phyloP scores from a whole-genome alignment of 2,113 vertebrate genomes.

The Irena cyanogastra region DNA sequence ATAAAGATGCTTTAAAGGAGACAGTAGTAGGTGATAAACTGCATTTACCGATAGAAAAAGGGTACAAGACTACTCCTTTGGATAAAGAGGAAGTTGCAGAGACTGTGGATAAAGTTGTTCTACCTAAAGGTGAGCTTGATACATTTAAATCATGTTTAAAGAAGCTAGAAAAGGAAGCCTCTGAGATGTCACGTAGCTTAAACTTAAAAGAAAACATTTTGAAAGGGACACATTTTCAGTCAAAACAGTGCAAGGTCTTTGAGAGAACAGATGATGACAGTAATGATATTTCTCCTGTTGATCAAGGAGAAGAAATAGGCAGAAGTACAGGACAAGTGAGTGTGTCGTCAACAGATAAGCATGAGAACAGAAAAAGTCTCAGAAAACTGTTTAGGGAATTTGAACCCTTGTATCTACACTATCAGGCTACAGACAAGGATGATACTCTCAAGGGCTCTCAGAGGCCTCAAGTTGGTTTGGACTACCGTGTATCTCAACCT shows the following conservation, averaged over 20 bases:
- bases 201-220: not conserved
- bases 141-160: conserved; percentile 28
- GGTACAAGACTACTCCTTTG: not conserved
- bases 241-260: not conserved
- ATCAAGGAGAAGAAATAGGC: not conserved
- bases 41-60: not conserved
- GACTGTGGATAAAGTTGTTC: not conserved
- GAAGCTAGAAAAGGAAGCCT: conserved; percentile 47
- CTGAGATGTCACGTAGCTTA: not conserved
- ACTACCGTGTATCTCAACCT: not conserved
- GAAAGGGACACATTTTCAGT: not conserved
- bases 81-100: conserved; percentile 31
- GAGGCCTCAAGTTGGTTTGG: not conserved
- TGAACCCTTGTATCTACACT: not conserved
- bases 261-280: not conserved
- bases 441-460: not conserved
- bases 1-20: conserved; percentile 47
- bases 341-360: not conserved
- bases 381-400: not conserved
- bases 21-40: not conserved
- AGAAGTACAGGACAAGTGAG: not conserved
- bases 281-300: not conserved
- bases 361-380: not conserved
- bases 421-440: not conserved
- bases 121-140: conserved; percentile 19